phyloP scores from a whole-genome alignment of 2,888 invertebrate genomes.

The Trichogramma evanescens region DNA sequence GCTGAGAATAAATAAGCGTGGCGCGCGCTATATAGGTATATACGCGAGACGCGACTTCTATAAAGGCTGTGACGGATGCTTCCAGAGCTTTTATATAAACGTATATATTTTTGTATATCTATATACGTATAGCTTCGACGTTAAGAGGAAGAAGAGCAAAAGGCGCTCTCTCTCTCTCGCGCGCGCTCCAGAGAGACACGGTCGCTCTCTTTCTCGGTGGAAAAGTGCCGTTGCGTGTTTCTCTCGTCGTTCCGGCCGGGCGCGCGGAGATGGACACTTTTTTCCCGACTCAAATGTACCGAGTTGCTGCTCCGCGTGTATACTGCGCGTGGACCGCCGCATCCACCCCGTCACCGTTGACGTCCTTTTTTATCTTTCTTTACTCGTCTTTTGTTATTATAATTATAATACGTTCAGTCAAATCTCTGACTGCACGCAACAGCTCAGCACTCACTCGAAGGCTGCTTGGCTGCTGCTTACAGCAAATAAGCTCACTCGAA shows the following conservation, averaged over 20 bases:
- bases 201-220: not conserved
- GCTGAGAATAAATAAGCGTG: slow-evolving; percentile 44
- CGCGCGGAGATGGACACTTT: no score
- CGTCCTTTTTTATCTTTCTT: no score
- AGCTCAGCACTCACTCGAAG: no score
- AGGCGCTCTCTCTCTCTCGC: slow-evolving; percentile 13
- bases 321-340: no score
- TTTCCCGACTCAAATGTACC: no score
- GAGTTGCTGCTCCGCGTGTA: not conserved
- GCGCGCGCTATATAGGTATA: not conserved
- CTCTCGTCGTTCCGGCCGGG: no score
- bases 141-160: slow-evolving; percentile 18
- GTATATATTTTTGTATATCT: not conserved
- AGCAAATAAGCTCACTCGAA: no score
- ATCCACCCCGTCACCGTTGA: no score
- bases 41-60: not conserved
- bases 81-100: slow-evolving; percentile 21
- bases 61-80: slow-evolving; percentile 18
- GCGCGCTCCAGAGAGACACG: slow-evolving; percentile 17
- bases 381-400: no score
- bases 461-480: no score
- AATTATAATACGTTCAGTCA: no score
- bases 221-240: slow-evolving; percentile 15
- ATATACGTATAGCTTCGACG: slow-evolving; percentile 18
- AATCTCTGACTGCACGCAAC: no score